Percentiles rank a stretch among this genome's conserved stretches.
Conservation (phyloP, 2,797 vertebrate genomes). For the Agapornis canus region DNA sequence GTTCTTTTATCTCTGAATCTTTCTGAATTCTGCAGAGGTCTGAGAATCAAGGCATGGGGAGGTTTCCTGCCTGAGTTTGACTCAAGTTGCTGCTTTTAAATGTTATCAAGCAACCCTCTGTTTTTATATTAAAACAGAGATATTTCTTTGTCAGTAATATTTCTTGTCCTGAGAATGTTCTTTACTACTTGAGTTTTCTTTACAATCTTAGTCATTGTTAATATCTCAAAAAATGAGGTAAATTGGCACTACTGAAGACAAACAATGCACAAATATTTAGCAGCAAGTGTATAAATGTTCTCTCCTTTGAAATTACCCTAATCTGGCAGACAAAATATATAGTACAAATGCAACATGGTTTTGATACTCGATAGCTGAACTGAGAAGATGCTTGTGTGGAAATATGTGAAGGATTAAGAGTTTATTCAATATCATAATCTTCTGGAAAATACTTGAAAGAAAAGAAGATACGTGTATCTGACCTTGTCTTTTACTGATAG, state of each 20-base stretch:
- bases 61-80: not conserved
- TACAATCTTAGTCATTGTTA: not conserved
- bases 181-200: not conserved
- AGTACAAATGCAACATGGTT: not conserved
- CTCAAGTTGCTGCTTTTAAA: not conserved
- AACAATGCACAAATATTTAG: not conserved
- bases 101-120: not conserved
- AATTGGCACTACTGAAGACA: not conserved
- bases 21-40: not conserved
- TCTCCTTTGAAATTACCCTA: not conserved
- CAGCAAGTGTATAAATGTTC: not conserved
- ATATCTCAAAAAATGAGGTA: not conserved
- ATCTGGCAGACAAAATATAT: not conserved
- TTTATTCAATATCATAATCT: not conserved
- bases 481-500: constrained; percentile 12
- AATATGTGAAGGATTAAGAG: not conserved
- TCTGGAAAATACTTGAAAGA: not conserved
- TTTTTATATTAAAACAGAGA: not conserved
- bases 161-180: not conserved
- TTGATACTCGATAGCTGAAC: not conserved
- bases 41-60: not conserved
- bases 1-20: not conserved
- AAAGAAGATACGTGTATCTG: not conserved
- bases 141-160: not conserved
- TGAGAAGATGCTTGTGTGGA: not conserved